Base-by-base conservation (phyloP, 2,113 vertebrate species). In the Poecile atricapillus region DNA sequence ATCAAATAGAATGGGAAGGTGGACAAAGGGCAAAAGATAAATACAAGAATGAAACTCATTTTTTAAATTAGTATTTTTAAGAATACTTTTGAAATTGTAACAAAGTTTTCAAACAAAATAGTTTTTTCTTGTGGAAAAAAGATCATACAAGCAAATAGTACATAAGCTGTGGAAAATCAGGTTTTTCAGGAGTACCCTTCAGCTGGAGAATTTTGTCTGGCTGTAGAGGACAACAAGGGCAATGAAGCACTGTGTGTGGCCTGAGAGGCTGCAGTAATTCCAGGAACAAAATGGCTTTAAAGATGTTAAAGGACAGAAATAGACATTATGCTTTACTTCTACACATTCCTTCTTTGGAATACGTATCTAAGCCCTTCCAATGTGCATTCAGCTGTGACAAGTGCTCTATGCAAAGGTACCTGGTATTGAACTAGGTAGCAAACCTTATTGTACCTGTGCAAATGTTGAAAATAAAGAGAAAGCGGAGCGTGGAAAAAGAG, bases 331-430 rank as follows among this genome's bases (percentile, higher is more conserved):
- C 50, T 90, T 95, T 91, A 35, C 64, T 89, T 80, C 89, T 90
- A 3, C 58, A 31, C 46, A 9, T 83, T 80, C 41, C 82, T 64
- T 75, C 56, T 70, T 52, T 41, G 55, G 90, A 93, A 68, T 41
- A 80, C 25, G 0, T 81, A 67, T 74, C 64, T 68, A 75, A 83
- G 23, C 27, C 68, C 56, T 90, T 92, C 60, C 73, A 86, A 30
- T 37, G 56, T 90, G 80, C 76, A 60, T 90, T 95, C 92, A 92
- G 52, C 93, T 95, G 92, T 90, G 76, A 81, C 76, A 49, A 1
- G 11, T 68, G 52, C 83, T 64, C 82, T 83, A 75, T 71, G 85
- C 93, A 90, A 80, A 94, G 56, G 37, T 79, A 31, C 41, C 5
- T 43, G 33, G 23, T 88, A 56, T 53, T 80, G 77, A 93, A 31